Conservation (phyloP, 1,140 invertebrate species). For the Lanistes nyassanus region DNA sequence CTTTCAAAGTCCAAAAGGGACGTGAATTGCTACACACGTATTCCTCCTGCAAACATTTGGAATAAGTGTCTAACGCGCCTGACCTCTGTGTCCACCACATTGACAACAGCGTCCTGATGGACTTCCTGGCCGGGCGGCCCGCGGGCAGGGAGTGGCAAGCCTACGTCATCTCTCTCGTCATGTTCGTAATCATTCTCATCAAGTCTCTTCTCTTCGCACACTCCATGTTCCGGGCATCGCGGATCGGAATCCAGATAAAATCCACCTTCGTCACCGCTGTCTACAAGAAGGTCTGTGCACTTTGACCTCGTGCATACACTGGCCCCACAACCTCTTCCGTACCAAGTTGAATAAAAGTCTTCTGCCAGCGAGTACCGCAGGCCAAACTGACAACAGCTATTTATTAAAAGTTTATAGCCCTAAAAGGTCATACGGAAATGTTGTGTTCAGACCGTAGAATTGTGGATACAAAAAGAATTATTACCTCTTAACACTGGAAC, state of each 20-base stretch:
- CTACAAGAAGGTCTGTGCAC: slow-evolving; percentile 34
- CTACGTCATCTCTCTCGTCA: slow-evolving; percentile 4
- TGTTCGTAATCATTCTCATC: slow-evolving; percentile 8
- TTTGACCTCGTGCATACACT: no score
- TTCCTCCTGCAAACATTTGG: background rate
- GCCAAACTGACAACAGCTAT: background rate
- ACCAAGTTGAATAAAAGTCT: background rate
- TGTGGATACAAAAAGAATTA: no score
- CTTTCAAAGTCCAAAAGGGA: no score
- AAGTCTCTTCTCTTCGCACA: slow-evolving; percentile 26
- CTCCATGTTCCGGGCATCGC: slow-evolving; percentile 8
- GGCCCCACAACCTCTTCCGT: background rate
- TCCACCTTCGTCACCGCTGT: slow-evolving; percentile 29
- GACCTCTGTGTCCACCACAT: background rate
- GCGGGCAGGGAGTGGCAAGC: slow-evolving; percentile 23
- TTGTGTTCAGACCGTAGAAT: no score
- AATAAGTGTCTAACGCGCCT: background rate
- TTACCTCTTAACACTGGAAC: no score
- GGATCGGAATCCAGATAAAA: slow-evolving; percentile 29
- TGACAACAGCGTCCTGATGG: slow-evolving; percentile 8
- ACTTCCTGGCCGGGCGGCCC: background rate
- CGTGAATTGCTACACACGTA: background rate
- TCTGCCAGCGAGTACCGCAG: background rate
- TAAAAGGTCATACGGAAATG: no score
- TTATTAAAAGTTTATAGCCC: no score